Base-by-base conservation (phyloP, 1,140 invertebrate species). In the Drosophila obscura region DNA sequence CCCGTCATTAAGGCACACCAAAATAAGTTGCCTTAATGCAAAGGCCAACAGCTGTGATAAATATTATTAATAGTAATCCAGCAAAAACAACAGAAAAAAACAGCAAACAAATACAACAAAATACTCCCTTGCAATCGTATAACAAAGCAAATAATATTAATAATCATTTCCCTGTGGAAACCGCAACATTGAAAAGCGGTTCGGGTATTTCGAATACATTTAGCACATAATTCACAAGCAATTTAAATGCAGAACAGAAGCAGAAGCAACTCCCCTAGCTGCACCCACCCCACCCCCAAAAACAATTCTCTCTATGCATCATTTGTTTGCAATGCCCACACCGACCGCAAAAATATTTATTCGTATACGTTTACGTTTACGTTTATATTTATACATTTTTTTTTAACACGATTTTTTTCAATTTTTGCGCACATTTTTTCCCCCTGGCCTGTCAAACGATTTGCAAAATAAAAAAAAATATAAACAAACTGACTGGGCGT, bases 221-320 rank as follows among this genome's bases (percentile, higher is more conserved):
- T 87, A 79, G 57, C 82, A 88, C 82, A 85, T 83, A 83, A 79
- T 87, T 87, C 72, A 63, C 82, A 88, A 81, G 79, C 83, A 79
- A 88, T 87, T 87, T 82, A 79, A 82, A 58, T 48, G 41, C 50
- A 58, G 56, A 71, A 50, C 35, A 39, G 35, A 39, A 39, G 26
- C 43, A 45, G 57, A 35, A 19, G 9, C 35, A 44, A 58, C 43
- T 26, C 24, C 28, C n/a, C 62, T 24, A 48, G 50, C 57, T 60
- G 24, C 41, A 26, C 46, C 57, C 22, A 5, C 16, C 35, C 28
- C 28, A n/a, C 48, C 43, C 7, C 45, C 45, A 44, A 39, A 50
- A 51, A 73, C 60, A 26, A 44, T 45, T 19, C 51, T 53, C 59
- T 73, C 59, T 61, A 75, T 65, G 72, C 71, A 66, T 55, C 72